Percentiles rank a stretch among this genome's conserved stretches.
Evolutionary conservation across 37 sponge, comb jelly and placozoan species (phyloP).

Genomic region (Beroe ovata): DNA sequence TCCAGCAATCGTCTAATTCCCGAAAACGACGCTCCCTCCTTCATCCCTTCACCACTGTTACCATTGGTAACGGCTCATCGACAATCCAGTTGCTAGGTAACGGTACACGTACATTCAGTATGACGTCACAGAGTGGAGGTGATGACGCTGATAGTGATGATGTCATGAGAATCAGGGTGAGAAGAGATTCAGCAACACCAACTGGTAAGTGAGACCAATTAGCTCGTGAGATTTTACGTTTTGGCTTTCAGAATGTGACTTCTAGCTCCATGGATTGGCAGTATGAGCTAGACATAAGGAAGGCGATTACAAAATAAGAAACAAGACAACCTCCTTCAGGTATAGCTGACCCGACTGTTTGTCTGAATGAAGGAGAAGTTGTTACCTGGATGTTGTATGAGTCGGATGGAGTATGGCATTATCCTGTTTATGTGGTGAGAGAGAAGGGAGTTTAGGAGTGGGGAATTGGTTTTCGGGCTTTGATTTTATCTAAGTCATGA

Average conservation of each 20-base stretch:
- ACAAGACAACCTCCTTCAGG: too few species aligned
- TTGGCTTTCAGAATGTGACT: too few species aligned
- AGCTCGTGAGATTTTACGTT: too few species aligned
- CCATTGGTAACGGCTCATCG: not conserved
- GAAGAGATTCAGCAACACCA: not conserved
- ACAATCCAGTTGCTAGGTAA: not conserved
- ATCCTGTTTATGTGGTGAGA: constrained; percentile 12
- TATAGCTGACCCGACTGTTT: constrained; percentile 4
- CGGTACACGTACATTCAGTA: not conserved
- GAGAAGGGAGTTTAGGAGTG: too few species aligned
- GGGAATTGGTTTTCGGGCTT: too few species aligned
- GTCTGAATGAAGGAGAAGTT: constrained; percentile 1
- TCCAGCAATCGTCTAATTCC: not conserved
- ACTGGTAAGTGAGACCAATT: too few species aligned
- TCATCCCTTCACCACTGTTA: not conserved
- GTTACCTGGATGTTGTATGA: not conserved
- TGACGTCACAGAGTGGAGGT: not conserved
- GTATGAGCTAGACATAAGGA: too few species aligned
- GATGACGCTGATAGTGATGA: not conserved
- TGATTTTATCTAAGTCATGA: too few species aligned
- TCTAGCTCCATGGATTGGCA: too few species aligned
- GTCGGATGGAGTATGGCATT: not conserved
- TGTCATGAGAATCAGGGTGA: not conserved
- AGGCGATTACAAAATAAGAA: too few species aligned
- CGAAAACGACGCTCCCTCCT: not conserved